A percentile compares a stretch with the other conserved stretches of the same genome.
Conservation (phyloP, 2,888 invertebrate genomes). For the Timema podura region DNA sequence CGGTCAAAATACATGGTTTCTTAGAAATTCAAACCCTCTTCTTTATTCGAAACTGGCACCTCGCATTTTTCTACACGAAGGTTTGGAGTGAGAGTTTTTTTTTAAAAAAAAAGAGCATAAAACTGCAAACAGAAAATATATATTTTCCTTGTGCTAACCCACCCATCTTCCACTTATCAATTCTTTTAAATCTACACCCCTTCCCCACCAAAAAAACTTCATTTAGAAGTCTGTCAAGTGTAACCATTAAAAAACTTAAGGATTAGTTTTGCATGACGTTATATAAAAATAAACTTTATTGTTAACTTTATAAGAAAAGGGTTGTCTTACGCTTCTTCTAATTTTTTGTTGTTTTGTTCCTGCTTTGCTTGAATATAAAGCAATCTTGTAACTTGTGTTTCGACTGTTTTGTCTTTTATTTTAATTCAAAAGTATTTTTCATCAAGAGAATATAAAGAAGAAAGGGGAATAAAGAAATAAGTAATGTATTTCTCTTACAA, state of each 20-base stretch:
- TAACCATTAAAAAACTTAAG: constrained; percentile 12
- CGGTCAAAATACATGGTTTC: no score
- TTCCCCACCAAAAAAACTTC: not conserved
- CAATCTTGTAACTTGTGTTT: constrained; percentile 15
- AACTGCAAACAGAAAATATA: no score
- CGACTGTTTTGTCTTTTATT: constrained; percentile 13
- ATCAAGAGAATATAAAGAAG: constrained; percentile 7
- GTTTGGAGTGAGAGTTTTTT: no score
- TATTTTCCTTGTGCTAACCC: no score
- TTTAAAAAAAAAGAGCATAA: no score
- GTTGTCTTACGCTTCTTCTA: not conserved
- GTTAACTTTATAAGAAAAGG: constrained; percentile 6
- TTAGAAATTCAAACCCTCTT: no score
- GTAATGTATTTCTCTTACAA: constrained; percentile 10
- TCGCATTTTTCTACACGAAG: no score
- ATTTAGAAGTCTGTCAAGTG: constrained; percentile 10
- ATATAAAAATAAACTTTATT: constrained; percentile 12
- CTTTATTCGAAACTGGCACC: no score
- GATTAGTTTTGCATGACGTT: constrained; percentile 5
- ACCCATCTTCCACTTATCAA: no score
- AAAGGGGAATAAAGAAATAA: constrained; percentile 4
- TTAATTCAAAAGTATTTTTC: constrained; percentile 5
- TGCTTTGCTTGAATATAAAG: constrained; percentile 14
- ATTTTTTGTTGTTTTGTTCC: constrained; percentile 10
- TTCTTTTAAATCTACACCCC: no score